Percentiles rank a stretch among this genome's conserved stretches.
These are phyloP conservation scores for Drosophila paracracens DNA, from an alignment of 2,888 invertebrate genomes.

Conservation along the genomic window DNA sequence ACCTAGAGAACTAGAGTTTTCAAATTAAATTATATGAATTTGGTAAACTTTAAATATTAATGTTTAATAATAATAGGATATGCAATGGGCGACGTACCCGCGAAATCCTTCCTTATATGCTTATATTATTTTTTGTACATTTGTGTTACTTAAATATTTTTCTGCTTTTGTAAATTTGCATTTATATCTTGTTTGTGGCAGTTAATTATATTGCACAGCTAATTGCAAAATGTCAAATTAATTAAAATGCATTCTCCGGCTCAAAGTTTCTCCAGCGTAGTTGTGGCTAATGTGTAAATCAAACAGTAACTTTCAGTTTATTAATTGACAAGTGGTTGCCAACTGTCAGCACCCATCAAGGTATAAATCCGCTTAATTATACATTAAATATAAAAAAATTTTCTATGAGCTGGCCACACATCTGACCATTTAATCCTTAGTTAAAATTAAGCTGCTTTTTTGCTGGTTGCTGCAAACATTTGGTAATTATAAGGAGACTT, in stretches of 20 bases:
- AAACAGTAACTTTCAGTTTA: slow-evolving; percentile 25
- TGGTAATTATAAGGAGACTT: background rate
- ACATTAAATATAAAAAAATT: slow-evolving; percentile 54
- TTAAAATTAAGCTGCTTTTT: background rate
- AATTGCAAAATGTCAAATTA: slow-evolving; percentile 80
- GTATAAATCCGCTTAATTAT: slow-evolving; percentile 67
- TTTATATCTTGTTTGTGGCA: slow-evolving; percentile 72
- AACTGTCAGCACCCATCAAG: slow-evolving; percentile 72
- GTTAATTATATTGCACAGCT: slow-evolving; percentile 77
- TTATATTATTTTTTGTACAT: background rate
- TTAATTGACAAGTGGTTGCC: slow-evolving; percentile 71
- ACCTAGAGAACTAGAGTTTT: no score
- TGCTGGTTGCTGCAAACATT: background rate
- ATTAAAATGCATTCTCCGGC: slow-evolving; percentile 64
- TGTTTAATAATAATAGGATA: background rate
- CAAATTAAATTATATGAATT: no score
- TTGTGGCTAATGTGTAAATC: slow-evolving; percentile 20
- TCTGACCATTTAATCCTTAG: background rate
- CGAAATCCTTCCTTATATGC: background rate
- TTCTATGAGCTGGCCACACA: background rate
- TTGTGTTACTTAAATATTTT: slow-evolving; percentile 14
- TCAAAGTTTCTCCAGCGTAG: slow-evolving; percentile 12
- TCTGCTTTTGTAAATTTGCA: slow-evolving; percentile 60
- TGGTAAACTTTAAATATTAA: no score
- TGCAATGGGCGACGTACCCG: background rate